Conservation (phyloP, 1,140 invertebrate genomes). For the Drosophila athabasca region DNA sequence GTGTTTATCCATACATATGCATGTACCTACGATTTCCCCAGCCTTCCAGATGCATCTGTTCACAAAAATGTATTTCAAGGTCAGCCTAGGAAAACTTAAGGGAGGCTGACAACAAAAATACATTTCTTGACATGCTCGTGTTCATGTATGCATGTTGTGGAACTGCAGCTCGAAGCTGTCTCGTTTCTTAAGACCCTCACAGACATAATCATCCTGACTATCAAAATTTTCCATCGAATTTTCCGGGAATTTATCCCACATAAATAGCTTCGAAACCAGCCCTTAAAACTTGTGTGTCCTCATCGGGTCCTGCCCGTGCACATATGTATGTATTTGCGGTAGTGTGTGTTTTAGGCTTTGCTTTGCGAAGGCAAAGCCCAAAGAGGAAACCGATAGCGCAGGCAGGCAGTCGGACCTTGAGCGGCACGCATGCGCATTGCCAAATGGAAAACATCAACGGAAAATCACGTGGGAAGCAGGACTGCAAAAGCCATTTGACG, state of each 20-base stretch:
- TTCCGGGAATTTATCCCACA: slow-evolving; percentile 55
- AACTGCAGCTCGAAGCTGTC: slow-evolving; percentile 13
- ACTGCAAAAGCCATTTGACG: slow-evolving; percentile 49
- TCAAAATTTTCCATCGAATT: slow-evolving; percentile 28
- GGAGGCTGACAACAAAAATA: slow-evolving; percentile 4
- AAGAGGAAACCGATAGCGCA: slow-evolving; percentile 59
- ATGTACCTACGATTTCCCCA: neutral
- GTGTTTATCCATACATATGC: slow-evolving; percentile 28
- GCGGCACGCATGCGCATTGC: slow-evolving; percentile 21
- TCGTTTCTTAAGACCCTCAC: slow-evolving; percentile 16
- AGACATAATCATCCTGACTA: slow-evolving; percentile 15
- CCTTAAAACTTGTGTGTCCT: slow-evolving; percentile 55
- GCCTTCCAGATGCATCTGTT: slow-evolving; percentile 55
- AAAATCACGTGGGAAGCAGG: slow-evolving; percentile 74
- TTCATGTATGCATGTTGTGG: slow-evolving; percentile 7
- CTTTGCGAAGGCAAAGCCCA: slow-evolving; percentile 77
- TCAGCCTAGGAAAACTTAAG: slow-evolving; percentile 54
- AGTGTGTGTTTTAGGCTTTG: slow-evolving; percentile 53
- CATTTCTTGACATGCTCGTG: neutral
- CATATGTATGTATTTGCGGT: slow-evolving; percentile 10
- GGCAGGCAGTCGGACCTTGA: slow-evolving; percentile 26
- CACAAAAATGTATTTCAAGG: slow-evolving; percentile 59
- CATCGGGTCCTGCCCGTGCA: neutral
- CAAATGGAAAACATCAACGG: slow-evolving; percentile 48
- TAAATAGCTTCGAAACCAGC: slow-evolving; percentile 62